Evolutionary conservation across 2,888 invertebrate genomes (phyloP).

Genomic region (Lepidochitona cinerea): DNA sequence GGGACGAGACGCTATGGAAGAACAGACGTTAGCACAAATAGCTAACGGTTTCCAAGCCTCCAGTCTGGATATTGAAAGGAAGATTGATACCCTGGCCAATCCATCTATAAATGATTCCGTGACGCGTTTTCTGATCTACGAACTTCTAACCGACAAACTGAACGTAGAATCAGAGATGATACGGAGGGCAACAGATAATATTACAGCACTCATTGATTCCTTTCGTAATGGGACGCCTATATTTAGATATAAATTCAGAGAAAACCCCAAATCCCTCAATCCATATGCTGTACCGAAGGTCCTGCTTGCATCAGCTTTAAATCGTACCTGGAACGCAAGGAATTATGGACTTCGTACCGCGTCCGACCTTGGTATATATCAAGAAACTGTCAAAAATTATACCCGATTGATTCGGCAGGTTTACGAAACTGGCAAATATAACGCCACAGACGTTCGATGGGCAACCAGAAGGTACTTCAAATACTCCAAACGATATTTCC

Average conservation of each 20-base stretch:
- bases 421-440: slow-evolving; percentile 15
- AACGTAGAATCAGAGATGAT: slow-evolving; percentile 40
- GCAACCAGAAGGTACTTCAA: background rate
- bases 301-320: slow-evolving; percentile 40
- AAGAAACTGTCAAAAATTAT: slow-evolving; percentile 20
- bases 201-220: slow-evolving; percentile 41
- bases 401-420: slow-evolving; percentile 23
- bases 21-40: slow-evolving; percentile 43
- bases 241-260: slow-evolving; percentile 44
- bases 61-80: slow-evolving; percentile 31
- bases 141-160: slow-evolving; percentile 32
- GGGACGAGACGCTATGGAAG: slow-evolving; percentile 56
- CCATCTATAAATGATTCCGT: slow-evolving; percentile 2
- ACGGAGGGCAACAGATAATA: slow-evolving; percentile 38
- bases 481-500: background rate
- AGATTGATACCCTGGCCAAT: slow-evolving; percentile 23
- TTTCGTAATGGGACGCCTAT: slow-evolving; percentile 48
- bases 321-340: slow-evolving; percentile 26
- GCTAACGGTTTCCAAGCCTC: slow-evolving; percentile 33
- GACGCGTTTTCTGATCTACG: slow-evolving; percentile 30
- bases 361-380: slow-evolving; percentile 29
- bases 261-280: slow-evolving; percentile 34
- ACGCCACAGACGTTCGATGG: background rate
- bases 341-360: slow-evolving; percentile 34
- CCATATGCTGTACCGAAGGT: slow-evolving; percentile 43